Conservation (phyloP, 2,888 invertebrate species). For the Agrochola lota region DNA sequence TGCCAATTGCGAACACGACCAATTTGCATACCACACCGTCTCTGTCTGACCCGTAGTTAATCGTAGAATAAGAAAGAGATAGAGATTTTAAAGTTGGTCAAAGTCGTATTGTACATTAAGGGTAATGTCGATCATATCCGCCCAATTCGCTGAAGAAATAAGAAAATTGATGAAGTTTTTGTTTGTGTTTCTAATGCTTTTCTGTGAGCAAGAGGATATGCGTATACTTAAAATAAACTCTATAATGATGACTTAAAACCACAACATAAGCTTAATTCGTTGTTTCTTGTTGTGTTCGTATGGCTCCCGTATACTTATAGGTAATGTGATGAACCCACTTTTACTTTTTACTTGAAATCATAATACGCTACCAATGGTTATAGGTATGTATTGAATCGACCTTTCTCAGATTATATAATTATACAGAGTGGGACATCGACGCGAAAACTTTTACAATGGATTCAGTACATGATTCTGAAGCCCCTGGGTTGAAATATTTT, state of each 20-base stretch:
- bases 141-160: slow-evolving; percentile 15
- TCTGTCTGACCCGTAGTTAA: slow-evolving; percentile 29
- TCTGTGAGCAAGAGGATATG: background rate
- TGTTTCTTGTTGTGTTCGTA: no score
- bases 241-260: background rate
- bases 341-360: no score
- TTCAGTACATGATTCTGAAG: no score
- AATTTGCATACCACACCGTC: slow-evolving; percentile 62
- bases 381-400: no score
- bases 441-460: no score
- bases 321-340: no score
- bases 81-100: slow-evolving; percentile 41
- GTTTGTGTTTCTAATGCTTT: slow-evolving; percentile 15
- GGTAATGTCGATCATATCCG: slow-evolving; percentile 57
- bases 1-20: slow-evolving; percentile 54
- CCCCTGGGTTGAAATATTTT: no score
- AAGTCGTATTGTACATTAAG: slow-evolving; percentile 50
- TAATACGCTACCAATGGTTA: no score
- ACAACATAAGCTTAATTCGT: background rate
- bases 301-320: no score
- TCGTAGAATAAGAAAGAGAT: slow-evolving; percentile 24
- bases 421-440: no score
- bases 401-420: no score
- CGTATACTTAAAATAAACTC: background rate
- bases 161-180: slow-evolving; percentile 14